Evolutionary conservation across 2,888 invertebrate species (phyloP), one percentile per base, ranked within the genome.

Genomic region (Julus scandinavius): DNA sequence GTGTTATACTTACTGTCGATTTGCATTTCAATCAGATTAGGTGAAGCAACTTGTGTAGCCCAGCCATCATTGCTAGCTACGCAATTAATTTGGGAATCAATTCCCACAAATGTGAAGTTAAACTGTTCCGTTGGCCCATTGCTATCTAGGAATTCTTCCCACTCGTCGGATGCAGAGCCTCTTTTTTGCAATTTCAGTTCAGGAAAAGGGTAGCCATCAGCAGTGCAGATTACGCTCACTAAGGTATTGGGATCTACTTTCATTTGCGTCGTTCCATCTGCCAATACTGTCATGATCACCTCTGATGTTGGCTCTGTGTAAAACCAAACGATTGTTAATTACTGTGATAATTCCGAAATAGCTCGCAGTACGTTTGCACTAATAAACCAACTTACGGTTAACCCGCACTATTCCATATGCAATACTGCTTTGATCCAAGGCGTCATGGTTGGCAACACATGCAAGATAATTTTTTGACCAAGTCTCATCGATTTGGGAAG

Each of bases 81-180:
- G 50, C 87, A 87, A 13, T 29, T 11, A 13, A 87, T 29, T 40
- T 87, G 20, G 1, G 38, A 29, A 17, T 50, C 13, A 7, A 87
- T 29, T 54, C 54, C 87, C 17, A 13, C 17, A 29, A 87, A 58
- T 29, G 87, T 87, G 13, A 58, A 40, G 58, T 87, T 87, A 11
- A 17, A 50, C 13, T 0, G 2, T n/a, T 11, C 9, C 2, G 41
- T 5, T 45, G 85, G n/a, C 17, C 20, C 50, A 50, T 85, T 13
- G 29, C 50, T 15, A 0, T 7, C 7, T n/a, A 4, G n/a, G 50
- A n/a, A 54, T 0, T 87, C 86, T 54, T 54, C 2, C 87, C 87
- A 87, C 40, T 2, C 1, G 38, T 50, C 50, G 29, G 87, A 40
- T 58, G 0, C 29, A 54, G 50, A 54, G 38, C 0, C n/a, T 11